Base-by-base conservation (phyloP, 2,888 invertebrate species). In the Timandra comae region DNA sequence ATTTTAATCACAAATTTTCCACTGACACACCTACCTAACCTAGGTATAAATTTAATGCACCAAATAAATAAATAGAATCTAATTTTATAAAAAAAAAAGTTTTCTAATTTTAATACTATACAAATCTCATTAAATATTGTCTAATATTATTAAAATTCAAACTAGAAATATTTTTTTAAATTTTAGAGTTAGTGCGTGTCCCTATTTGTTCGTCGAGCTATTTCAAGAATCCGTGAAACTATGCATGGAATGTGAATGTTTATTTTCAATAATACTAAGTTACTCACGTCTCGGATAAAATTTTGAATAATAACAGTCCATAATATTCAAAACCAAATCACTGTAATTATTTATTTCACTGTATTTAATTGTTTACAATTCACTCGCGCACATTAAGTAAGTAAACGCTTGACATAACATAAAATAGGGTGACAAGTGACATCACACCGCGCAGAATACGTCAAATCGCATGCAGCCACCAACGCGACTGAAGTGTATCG, bases 401-500 rank as follows among this genome's bases (percentile, higher is more conserved):
- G n/a, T n/a, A n/a, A 82, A 78, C 73, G 69, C 74, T 79, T 80
- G 82, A 82, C 82, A 85, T 85, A 80, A 84, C 79, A 81, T 75
- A 73, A 79, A 81, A 76, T 78, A 79, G 72, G 72, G 71, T 79
- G 80, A 79, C 81, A 81, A 81, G 75, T 84, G 82, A 82, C 85
- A 84, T 82, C 82, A 78, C 81, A 67, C 65, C 77, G 69, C 85
- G 76, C 82, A 70, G 72, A 84, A 85, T 84, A 86, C 86, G 86
- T 86, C 86, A 86, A 86, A 86, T 85, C 85, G 79, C 82, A 77
- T 79, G 79, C 80, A 81, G 79, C 81, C 81, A 82, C 79, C 63
- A 82, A 85, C 86, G 84, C 86, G 87, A 87, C 87, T 87, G 87
- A 87, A 86, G 82, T 87, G 76, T 84, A 86, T 78, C 76, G 76